Percentiles rank a stretch among this genome's conserved stretches.
Conservation (phyloP, 2,888 invertebrate genomes). For the Branchinecta sandiegonensis region DNA sequence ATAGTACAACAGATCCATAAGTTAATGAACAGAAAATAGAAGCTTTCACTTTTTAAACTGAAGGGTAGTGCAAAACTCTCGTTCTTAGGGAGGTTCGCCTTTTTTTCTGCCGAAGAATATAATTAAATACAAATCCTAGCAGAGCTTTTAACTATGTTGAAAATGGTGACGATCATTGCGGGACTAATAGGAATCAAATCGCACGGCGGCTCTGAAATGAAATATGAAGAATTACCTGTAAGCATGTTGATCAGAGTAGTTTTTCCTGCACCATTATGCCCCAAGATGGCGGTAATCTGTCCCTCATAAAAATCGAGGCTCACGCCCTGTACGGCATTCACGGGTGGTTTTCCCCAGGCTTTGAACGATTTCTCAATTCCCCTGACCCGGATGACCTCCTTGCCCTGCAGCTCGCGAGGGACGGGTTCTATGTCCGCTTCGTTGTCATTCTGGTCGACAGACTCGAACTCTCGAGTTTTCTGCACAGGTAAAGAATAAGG, state of each 20-base stretch:
- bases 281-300: conserved; percentile 69
- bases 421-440: conserved; percentile 58
- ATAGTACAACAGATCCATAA: no score
- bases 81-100: no score
- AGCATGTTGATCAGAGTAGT: conserved; percentile 67
- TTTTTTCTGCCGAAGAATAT: no score
- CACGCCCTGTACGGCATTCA: conserved; percentile 55
- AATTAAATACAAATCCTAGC: no score
- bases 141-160: no score
- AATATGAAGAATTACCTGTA: conserved; percentile 42
- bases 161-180: no score
- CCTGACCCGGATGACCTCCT: conserved; percentile 57
- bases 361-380: conserved; percentile 57
- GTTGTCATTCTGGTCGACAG: neutral
- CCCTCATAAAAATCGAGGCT: conserved; percentile 68
- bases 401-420: conserved; percentile 51
- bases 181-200: no score
- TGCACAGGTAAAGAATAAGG: conserved; percentile 36
- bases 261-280: conserved; percentile 76
- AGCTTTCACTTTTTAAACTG: no score
- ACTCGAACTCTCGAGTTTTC: conserved; percentile 34
- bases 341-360: conserved; percentile 48
- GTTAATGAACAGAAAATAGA: no score
- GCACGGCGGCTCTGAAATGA: neutral
- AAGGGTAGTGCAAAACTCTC: no score